Evolutionary conservation across 1,140 invertebrate species (phyloP).

Genomic region (Ectropis grisescens): DNA sequence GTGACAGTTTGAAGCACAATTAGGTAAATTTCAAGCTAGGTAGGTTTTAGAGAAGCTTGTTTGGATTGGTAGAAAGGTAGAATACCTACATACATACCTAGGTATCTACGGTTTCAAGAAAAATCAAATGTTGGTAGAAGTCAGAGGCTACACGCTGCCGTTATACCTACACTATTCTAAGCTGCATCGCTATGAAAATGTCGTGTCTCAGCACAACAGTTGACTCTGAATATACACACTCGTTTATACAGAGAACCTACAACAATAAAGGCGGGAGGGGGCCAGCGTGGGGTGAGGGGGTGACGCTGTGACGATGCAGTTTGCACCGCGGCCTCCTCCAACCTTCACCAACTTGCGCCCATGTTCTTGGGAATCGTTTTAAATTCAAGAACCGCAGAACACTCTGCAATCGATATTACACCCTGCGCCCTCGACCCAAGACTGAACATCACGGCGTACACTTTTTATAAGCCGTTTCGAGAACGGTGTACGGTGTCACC

Average conservation of each 20-base stretch:
- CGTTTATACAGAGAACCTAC: conserved; percentile 20
- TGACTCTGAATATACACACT: conserved; percentile 44
- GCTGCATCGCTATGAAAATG: conserved; percentile 43
- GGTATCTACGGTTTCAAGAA: no score
- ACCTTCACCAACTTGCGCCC: conserved; percentile 64
- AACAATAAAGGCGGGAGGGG: conserved; percentile 43
- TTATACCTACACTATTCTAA: no score
- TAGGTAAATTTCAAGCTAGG: no score
- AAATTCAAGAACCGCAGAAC: conserved; percentile 64
- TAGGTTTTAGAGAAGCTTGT: no score
- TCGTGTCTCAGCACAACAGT: conserved; percentile 53
- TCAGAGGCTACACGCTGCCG: conserved; percentile 23
- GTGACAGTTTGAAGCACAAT: no score
- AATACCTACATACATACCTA: no score
- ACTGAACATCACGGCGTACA: conserved; percentile 28
- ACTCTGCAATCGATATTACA: conserved; percentile 32
- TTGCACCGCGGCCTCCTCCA: conserved; percentile 64
- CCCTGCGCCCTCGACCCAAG: conserved; percentile 28
- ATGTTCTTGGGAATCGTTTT: conserved; percentile 68
- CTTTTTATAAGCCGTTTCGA: conserved; percentile 48
- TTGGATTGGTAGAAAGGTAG: no score
- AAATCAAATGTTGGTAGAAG: conserved; percentile 32
- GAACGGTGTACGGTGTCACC: conserved; percentile 25
- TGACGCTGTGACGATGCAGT: conserved; percentile 56
- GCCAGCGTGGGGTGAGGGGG: conserved; percentile 22